Evolutionary conservation across 2,113 vertebrate species (phyloP).

Genomic region (Cepphus grylle): DNA sequence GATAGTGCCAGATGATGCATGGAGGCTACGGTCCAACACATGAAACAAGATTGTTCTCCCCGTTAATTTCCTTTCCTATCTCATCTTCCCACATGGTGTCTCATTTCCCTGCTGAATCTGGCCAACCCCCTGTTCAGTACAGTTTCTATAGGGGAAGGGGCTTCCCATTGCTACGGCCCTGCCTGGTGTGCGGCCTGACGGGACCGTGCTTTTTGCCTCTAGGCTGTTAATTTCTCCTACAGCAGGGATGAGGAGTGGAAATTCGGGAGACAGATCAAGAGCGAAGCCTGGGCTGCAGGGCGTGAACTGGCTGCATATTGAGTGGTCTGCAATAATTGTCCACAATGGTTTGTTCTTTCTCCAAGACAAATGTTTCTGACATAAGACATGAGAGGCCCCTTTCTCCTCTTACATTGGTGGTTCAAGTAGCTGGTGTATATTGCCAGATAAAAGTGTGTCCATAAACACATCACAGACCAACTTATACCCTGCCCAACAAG

Average conservation of each 20-base stretch:
- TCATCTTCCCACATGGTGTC: neutral
- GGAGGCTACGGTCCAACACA: neutral
- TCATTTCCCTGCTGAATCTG: neutral
- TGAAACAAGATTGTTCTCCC: neutral
- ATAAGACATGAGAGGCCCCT: neutral
- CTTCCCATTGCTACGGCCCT: neutral
- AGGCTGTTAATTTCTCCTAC: neutral
- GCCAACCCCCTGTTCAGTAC: neutral
- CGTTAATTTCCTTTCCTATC: neutral
- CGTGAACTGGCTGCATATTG: neutral
- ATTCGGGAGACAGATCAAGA: neutral
- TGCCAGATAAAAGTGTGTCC: neutral
- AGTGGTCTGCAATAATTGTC: neutral
- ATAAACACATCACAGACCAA: neutral
- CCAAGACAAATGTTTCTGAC: neutral
- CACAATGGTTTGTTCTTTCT: neutral
- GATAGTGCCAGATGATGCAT: accelerated
- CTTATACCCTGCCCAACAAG: neutral
- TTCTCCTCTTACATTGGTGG: neutral
- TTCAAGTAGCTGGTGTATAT: neutral
- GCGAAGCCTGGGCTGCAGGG: neutral
- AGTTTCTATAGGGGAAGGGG: neutral
- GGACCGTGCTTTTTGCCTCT: neutral
- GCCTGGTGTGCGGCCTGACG: neutral
- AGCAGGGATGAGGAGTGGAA: neutral